These are phyloP conservation scores for Sterrhoptilus dennistouni DNA, from an alignment of 2,113 vertebrate species.

Conservation along the genomic window DNA sequence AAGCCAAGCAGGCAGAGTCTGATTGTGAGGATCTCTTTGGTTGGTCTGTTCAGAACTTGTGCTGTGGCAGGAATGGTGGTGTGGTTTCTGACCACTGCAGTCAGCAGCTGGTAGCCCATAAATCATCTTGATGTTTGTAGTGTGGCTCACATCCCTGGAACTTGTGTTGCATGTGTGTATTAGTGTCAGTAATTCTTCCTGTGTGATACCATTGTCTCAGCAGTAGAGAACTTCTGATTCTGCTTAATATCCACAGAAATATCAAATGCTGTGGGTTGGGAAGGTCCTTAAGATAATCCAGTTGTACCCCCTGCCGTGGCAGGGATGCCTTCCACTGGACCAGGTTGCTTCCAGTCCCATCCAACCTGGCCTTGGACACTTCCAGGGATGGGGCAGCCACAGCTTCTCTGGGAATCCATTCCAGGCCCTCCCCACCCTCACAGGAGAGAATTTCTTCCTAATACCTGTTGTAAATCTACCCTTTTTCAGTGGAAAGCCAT, in stretches of 20 bases:
- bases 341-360: background rate
- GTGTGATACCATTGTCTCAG: background rate
- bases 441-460: background rate
- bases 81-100: background rate
- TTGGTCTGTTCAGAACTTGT: background rate
- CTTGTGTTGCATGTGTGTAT: background rate
- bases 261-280: background rate
- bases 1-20: background rate
- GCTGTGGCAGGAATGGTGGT: background rate
- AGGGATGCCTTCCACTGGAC: fast-evolving
- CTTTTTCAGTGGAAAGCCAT: background rate
- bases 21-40: background rate
- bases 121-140: background rate
- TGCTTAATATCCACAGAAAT: background rate
- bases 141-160: background rate
- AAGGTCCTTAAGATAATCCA: background rate
- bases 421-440: background rate
- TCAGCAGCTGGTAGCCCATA: background rate
- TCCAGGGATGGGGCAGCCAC: background rate
- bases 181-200: background rate
- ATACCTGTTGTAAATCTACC: background rate
- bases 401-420: background rate
- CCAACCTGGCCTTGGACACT: background rate
- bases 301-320: background rate
- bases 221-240: background rate